phyloP scores from a whole-genome alignment of 2,113 vertebrate species.

The Otolemur garnettii region DNA sequence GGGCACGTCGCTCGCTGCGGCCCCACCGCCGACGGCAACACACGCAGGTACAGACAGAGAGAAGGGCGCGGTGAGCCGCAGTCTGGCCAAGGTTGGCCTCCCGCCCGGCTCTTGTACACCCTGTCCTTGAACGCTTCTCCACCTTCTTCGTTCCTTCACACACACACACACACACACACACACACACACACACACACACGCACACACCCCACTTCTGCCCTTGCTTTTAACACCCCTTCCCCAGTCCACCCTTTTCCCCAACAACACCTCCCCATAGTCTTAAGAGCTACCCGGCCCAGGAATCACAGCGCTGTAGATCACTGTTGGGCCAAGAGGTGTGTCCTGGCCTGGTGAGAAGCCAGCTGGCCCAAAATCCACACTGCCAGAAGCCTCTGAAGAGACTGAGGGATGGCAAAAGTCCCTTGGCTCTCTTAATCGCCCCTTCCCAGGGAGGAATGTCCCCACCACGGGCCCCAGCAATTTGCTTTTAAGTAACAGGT shows the following conservation, averaged over 20 bases:
- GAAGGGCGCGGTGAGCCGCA: constrained; percentile 63
- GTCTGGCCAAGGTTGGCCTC: background rate
- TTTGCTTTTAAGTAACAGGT: background rate
- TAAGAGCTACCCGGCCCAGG: accelerated
- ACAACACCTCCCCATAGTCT: background rate
- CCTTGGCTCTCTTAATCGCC: background rate
- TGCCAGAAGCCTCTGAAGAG: background rate
- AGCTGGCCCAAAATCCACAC: background rate
- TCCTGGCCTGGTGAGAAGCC: background rate
- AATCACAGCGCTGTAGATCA: background rate
- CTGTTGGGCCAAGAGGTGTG: background rate
- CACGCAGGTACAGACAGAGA: constrained; percentile 60
- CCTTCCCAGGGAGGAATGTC: background rate
- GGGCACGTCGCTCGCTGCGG: constrained; percentile 93
- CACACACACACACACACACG: background rate
- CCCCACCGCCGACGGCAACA: constrained; percentile 7
- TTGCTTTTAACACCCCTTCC: background rate
- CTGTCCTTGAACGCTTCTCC: background rate
- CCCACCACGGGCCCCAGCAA: background rate
- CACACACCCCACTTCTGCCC: background rate
- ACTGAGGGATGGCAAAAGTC: background rate
- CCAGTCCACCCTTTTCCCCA: background rate
- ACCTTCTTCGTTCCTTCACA: background rate
- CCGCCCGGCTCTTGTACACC: background rate
- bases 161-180: background rate